Evolutionary conservation across 2,113 vertebrate species (phyloP).

Genomic region (Dasyornis broadbenti): DNA sequence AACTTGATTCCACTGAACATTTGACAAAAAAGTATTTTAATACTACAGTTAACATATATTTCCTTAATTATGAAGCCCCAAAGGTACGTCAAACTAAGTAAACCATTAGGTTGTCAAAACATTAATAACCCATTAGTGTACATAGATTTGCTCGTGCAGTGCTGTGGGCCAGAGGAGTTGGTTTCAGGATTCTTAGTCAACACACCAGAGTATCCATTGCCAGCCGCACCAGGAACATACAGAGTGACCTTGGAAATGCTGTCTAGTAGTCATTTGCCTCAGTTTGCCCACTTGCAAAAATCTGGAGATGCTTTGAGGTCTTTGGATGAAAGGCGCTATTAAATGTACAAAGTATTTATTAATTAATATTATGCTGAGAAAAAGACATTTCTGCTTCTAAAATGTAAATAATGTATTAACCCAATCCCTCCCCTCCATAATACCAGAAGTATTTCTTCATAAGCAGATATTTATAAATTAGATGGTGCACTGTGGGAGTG

Average conservation of each 20-base stretch:
- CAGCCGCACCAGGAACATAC: not conserved
- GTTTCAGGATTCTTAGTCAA: not conserved
- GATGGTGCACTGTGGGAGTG: not conserved
- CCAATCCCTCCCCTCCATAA: not conserved
- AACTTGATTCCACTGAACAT: not conserved
- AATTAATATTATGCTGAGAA: not conserved
- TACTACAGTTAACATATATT: not conserved
- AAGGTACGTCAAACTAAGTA: not conserved
- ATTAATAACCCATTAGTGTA: not conserved
- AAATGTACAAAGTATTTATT: not conserved
- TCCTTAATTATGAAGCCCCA: not conserved
- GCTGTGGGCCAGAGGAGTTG: not conserved
- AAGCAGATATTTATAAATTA: constrained; percentile 1
- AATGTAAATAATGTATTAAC: constrained; percentile 32
- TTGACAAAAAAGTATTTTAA: not conserved
- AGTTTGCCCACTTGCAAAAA: not conserved
- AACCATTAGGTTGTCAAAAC: not conserved
- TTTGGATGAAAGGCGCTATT: not conserved
- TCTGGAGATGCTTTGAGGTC: not conserved
- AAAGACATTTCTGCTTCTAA: not conserved
- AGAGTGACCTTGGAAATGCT: not conserved
- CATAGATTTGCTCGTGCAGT: not conserved
- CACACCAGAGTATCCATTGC: rapidly evolving
- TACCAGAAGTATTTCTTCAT: not conserved
- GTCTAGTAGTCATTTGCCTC: not conserved